Conservation (phyloP, 1,140 invertebrate genomes). For the Solen grandis region DNA sequence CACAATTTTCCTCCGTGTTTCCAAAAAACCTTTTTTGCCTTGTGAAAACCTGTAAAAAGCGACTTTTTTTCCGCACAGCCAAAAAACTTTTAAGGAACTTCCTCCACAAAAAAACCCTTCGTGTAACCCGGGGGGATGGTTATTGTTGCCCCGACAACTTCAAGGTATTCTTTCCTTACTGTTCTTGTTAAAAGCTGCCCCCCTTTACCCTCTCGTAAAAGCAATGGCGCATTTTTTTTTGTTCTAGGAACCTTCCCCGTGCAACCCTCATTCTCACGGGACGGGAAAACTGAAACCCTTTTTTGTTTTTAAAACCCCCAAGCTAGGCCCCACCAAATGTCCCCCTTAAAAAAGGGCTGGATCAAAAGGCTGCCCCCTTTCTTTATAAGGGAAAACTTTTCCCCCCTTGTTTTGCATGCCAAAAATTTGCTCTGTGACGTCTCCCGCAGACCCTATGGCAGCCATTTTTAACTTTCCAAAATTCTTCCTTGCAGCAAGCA, state of each 20-base stretch:
- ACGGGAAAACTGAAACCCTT: conserved; percentile 32
- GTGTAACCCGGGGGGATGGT: conserved; percentile 59
- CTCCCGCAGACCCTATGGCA: conserved; percentile 55
- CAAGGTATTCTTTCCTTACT: conserved; percentile 55
- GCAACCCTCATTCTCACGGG: background rate
- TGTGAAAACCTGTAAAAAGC: background rate
- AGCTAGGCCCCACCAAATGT: too few relatives aligned
- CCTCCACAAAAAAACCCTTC: conserved; percentile 51
- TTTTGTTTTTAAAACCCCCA: too few relatives aligned
- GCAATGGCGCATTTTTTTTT: conserved; percentile 57
- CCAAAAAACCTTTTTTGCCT: too few relatives aligned
- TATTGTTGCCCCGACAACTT: conserved; percentile 56
- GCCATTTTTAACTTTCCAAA: conserved; percentile 51
- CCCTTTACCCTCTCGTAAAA: conserved; percentile 58
- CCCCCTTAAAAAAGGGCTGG: conserved; percentile 58
- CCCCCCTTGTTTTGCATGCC: background rate
- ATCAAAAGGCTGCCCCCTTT: conserved; percentile 62
- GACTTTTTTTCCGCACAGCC: background rate
- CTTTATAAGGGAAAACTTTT: conserved; percentile 8
- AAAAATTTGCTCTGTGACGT: conserved; percentile 42
- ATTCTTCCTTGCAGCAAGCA: conserved; percentile 33
- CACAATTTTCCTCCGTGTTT: too few relatives aligned
- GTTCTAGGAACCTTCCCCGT: conserved; percentile 26
- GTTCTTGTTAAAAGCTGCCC: conserved; percentile 14
- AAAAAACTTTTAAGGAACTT: background rate